phyloP scores from a whole-genome alignment of 2,797 vertebrate species.

The Chrysocyon brachyurus region DNA sequence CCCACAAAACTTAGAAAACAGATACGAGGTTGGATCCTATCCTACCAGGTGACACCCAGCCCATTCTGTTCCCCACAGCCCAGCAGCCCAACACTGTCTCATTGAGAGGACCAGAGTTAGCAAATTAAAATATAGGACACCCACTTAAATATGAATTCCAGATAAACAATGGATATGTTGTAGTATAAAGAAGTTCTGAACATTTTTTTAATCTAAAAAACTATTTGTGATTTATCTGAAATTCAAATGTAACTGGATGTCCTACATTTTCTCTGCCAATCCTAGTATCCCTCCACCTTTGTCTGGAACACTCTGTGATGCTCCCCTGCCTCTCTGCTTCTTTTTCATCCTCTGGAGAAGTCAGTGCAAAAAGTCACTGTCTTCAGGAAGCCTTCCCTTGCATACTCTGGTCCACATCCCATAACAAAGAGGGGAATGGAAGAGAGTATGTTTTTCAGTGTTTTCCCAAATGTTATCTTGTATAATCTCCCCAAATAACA shows the following conservation, averaged over 20 bases:
- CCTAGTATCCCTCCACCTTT: background rate
- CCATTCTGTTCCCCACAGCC: background rate
- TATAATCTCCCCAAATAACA: background rate
- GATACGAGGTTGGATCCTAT: background rate
- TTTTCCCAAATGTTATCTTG: constrained; percentile 7
- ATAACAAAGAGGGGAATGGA: background rate
- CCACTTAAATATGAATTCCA: background rate
- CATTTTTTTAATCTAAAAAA: background rate
- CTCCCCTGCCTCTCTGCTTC: background rate
- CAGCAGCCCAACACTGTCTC: background rate
- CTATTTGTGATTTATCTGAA: background rate
- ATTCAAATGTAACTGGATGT: background rate
- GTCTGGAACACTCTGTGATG: background rate
- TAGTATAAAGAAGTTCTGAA: background rate
- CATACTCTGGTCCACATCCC: background rate
- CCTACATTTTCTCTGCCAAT: background rate
- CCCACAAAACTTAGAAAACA: background rate
- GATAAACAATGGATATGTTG: background rate
- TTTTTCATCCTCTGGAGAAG: background rate
- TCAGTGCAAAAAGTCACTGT: background rate
- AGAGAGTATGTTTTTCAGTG: background rate
- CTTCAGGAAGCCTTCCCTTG: background rate
- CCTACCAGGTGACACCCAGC: background rate
- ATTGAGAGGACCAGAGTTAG: background rate
- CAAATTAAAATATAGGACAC: background rate